Percentiles rank a stretch among this genome's conserved stretches.
Evolutionary conservation across 2,797 vertebrate genomes (phyloP).

Genomic region (Mormyrus hasselquistii): DNA sequence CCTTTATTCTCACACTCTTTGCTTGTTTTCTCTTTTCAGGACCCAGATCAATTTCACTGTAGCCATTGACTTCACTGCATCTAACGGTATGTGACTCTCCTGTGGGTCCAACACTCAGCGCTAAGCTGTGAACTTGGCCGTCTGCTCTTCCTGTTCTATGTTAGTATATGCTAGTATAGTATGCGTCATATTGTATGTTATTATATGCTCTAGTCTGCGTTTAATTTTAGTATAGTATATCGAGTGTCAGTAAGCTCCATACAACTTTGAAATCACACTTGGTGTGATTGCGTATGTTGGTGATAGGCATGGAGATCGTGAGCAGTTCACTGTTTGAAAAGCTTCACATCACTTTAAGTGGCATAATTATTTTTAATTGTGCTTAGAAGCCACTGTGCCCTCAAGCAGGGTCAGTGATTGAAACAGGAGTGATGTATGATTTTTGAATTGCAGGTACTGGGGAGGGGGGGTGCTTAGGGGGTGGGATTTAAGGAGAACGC

Average conservation of each 20-base stretch:
- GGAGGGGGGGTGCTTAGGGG: neutral
- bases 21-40: conserved; percentile 47
- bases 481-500: neutral
- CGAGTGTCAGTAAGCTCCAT: neutral
- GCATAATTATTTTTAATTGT: neutral
- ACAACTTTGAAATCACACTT: neutral
- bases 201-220: neutral
- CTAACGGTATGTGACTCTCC: conserved; percentile 79
- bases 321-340: neutral
- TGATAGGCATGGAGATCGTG: neutral
- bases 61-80: conserved; percentile 95
- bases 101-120: neutral
- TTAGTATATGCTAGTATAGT: neutral
- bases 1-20: conserved; percentile 24
- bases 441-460: neutral
- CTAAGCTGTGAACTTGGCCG: neutral
- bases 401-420: neutral
- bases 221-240: neutral
- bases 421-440: neutral
- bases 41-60: conserved; percentile 97
- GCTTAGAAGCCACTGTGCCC: neutral
- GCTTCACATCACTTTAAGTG: neutral
- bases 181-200: neutral
- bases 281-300: neutral
- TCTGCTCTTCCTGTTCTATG: neutral